A percentile compares a stretch with the other conserved stretches of the same genome.
These are phyloP conservation scores for Aphidius gifuensis DNA, from an alignment of 1,140 invertebrate genomes.

Conservation along the genomic window DNA sequence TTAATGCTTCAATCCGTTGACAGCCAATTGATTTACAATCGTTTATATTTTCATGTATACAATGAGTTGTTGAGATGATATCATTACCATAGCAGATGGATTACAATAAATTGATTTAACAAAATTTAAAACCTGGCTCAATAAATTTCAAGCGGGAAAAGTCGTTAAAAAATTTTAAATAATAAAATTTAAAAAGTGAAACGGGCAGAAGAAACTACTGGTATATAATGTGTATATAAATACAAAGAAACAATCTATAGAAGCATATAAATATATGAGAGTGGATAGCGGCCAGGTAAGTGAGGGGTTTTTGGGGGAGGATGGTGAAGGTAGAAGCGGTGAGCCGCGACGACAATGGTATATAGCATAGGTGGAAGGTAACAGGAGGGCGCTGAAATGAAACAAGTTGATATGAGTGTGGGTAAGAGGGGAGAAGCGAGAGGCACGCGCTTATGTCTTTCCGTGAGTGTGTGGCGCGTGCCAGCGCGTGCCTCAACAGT, in stretches of 20 bases:
- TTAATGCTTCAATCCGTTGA: constrained; percentile 14
- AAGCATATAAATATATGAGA: background rate
- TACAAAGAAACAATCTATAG: background rate
- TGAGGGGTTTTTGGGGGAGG: background rate
- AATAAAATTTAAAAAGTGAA: constrained; percentile 7
- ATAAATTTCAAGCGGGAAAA: constrained; percentile 13
- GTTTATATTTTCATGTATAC: constrained; percentile 20
- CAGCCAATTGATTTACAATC: constrained; percentile 26
- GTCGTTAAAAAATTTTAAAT: constrained; percentile 12
- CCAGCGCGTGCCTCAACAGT: constrained; percentile 30
- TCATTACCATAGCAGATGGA: constrained; percentile 23
- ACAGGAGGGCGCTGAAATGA: no score
- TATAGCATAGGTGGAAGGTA: no score
- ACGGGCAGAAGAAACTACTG: background rate
- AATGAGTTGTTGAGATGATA: constrained; percentile 21
- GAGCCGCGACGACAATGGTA: no score
- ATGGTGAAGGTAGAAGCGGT: constrained; percentile 20
- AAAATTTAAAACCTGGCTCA: background rate
- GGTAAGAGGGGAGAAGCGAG: constrained; percentile 3
- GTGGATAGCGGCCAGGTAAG: background rate
- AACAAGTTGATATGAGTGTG: background rate
- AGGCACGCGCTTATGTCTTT: constrained; percentile 29
- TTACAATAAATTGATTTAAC: constrained; percentile 10
- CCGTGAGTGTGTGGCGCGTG: constrained; percentile 29
- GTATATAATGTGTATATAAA: background rate